phyloP scores from a whole-genome alignment of 2,888 invertebrate species.

The Drosophila trichaetosa region DNA sequence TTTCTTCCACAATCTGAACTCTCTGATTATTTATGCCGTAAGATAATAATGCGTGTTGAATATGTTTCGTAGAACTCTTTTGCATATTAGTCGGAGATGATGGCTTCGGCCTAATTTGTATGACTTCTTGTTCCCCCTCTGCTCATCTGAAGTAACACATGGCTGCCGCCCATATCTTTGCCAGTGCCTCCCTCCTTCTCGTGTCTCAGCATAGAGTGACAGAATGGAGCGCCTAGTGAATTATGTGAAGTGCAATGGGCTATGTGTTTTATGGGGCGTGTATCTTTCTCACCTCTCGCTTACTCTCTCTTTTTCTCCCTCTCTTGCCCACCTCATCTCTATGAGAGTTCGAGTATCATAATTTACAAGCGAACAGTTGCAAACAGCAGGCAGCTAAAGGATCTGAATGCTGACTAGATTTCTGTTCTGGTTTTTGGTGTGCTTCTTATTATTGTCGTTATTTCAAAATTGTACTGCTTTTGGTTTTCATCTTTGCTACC shows the following conservation, averaged over 20 bases:
- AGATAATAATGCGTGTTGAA: background rate
- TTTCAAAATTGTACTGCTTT: constrained; percentile 2
- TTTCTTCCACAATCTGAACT: background rate
- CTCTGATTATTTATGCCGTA: background rate
- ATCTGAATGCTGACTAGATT: constrained; percentile 51
- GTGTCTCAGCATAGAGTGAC: constrained; percentile 10
- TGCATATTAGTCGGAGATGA: constrained; percentile 15
- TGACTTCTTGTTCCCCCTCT: background rate
- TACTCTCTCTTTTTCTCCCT: background rate
- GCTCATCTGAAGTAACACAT: background rate
- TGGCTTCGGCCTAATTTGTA: constrained; percentile 4
- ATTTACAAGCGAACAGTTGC: constrained; percentile 57
- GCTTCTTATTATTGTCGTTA: background rate
- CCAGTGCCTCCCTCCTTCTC: constrained; percentile 3
- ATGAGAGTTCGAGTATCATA: constrained; percentile 35
- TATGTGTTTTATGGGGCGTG: constrained; percentile 58
- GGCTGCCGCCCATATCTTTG: background rate
- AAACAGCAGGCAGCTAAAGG: constrained; percentile 20
- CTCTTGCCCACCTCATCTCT: too few species aligned
- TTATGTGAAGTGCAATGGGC: constrained; percentile 49
- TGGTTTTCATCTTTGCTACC: constrained; percentile 25
- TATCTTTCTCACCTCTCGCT: constrained; percentile 12
- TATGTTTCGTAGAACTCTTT: background rate
- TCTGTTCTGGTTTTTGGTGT: background rate
- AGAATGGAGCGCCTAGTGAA: constrained; percentile 39